Evolutionary conservation across 2,888 invertebrate species (phyloP).

Genomic region (Gnatocerus cornutus): DNA sequence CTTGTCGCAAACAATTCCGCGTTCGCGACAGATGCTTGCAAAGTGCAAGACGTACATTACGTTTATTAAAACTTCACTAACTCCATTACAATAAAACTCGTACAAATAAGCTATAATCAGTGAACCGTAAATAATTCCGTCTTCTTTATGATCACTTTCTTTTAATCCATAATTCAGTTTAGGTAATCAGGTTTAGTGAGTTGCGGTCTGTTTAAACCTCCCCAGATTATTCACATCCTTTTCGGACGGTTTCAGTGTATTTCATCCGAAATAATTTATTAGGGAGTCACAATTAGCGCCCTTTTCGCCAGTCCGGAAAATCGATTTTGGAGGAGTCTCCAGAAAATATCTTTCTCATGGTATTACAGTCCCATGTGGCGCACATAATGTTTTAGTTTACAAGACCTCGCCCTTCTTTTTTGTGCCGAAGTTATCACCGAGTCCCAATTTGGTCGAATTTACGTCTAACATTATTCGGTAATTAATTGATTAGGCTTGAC

Average conservation of each 20-base stretch:
- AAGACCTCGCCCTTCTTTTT: slow-evolving; percentile 5
- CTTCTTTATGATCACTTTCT: slow-evolving; percentile 23
- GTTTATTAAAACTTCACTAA: not conserved
- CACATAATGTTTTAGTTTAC: slow-evolving; percentile 22
- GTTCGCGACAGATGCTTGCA: not conserved
- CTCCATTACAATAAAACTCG: not conserved
- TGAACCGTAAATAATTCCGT: slow-evolving; percentile 1
- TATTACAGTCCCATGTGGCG: slow-evolving; percentile 22
- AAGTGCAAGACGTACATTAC: not conserved
- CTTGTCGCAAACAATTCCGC: slow-evolving; percentile 1
- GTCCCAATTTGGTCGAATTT: slow-evolving; percentile 26
- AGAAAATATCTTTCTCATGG: slow-evolving; percentile 24
- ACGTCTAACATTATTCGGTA: slow-evolving; percentile 16
- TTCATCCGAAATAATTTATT: slow-evolving; percentile 21
- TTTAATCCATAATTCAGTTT: slow-evolving; percentile 26
- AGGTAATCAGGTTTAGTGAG: slow-evolving; percentile 22
- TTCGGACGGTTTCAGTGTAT: slow-evolving; percentile 18
- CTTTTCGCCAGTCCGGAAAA: not conserved
- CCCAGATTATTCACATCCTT: slow-evolving; percentile 23
- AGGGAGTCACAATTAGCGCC: not conserved
- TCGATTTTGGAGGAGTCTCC: slow-evolving; percentile 2
- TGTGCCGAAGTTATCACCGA: slow-evolving; percentile 21
- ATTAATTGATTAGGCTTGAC: slow-evolving; percentile 29
- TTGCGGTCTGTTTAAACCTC: slow-evolving; percentile 29
- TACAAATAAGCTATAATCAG: not conserved